These are phyloP conservation scores for Xyrauchen texanus DNA, from an alignment of 2,113 vertebrate genomes.

Conservation along the genomic window DNA sequence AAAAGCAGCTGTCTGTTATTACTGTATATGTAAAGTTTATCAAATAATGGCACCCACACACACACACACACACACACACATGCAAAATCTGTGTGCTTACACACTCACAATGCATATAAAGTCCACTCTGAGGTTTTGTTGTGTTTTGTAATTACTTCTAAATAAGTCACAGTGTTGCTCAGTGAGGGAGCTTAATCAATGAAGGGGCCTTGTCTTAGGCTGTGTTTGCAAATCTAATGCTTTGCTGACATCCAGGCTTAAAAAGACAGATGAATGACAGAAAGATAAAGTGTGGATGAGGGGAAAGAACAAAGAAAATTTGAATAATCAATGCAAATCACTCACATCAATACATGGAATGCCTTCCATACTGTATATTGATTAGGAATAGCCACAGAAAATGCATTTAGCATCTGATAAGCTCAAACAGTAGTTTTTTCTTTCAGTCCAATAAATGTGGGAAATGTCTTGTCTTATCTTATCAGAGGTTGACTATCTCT, in stretches of 20 bases:
- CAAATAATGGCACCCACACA: background rate
- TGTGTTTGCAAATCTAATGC: constrained; percentile 45
- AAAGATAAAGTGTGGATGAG: constrained; percentile 13
- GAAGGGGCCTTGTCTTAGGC: no score
- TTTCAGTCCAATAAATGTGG: constrained; percentile 30
- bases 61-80: constrained; percentile 25
- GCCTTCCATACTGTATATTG: background rate
- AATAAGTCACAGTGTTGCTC: constrained; percentile 40
- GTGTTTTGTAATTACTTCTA: constrained; percentile 54
- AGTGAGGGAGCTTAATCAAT: background rate
- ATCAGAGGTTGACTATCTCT: constrained; percentile 36
- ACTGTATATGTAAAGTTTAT: background rate
- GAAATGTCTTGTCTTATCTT: constrained; percentile 52
- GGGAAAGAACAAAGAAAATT: constrained; percentile 20
- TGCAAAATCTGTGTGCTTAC: constrained; percentile 13
- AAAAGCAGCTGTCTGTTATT: background rate
- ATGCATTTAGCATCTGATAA: background rate
- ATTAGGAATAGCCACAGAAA: constrained; percentile 11
- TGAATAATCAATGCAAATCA: constrained; percentile 18
- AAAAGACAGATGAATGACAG: constrained; percentile 28
- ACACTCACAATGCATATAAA: constrained; percentile 30
- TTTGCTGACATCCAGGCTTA: constrained; percentile 47
- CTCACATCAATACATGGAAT: background rate
- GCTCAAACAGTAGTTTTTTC: constrained; percentile 29
- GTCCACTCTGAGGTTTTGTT: constrained; percentile 49